Conservation (phyloP, 2,888 invertebrate species). For the Drosophila phalerata region DNA sequence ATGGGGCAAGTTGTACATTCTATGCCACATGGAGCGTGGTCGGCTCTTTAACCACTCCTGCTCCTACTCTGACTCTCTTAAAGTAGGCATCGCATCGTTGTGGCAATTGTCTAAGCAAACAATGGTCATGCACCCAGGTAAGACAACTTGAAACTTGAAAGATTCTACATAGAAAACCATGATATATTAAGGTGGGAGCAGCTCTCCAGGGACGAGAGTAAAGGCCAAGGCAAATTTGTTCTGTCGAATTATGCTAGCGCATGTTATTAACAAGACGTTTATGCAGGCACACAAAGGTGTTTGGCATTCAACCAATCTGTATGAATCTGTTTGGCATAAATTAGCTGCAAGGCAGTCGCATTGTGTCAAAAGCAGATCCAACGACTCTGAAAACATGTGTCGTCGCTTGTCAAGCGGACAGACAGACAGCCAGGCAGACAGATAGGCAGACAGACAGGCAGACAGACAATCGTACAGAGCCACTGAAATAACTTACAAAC, state of each 20-base stretch:
- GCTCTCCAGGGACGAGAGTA: neutral
- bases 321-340: constrained; percentile 59
- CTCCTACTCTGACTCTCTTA: neutral
- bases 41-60: neutral
- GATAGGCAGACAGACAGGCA: neutral
- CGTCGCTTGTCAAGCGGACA: constrained; percentile 55
- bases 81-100: constrained; percentile 19
- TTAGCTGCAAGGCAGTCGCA: constrained; percentile 58
- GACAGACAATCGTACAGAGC: constrained; percentile 31
- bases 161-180: neutral
- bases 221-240: constrained; percentile 15
- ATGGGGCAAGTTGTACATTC: constrained; percentile 49
- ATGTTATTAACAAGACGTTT: constrained; percentile 70
- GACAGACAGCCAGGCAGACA: constrained; percentile 24
- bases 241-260: constrained; percentile 37
- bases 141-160: constrained; percentile 25
- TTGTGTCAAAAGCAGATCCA: constrained; percentile 60
- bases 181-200: neutral
- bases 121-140: constrained; percentile 44
- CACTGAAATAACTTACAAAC: constrained; percentile 70
- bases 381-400: constrained; percentile 63
- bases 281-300: constrained; percentile 61
- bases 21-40: constrained; percentile 21
- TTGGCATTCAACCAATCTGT: constrained; percentile 33
- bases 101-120: constrained; percentile 58